A percentile compares a stretch with the other conserved stretches of the same genome.
phyloP scores from a whole-genome alignment of 2,888 invertebrate species.

The Salticus scenicus region DNA sequence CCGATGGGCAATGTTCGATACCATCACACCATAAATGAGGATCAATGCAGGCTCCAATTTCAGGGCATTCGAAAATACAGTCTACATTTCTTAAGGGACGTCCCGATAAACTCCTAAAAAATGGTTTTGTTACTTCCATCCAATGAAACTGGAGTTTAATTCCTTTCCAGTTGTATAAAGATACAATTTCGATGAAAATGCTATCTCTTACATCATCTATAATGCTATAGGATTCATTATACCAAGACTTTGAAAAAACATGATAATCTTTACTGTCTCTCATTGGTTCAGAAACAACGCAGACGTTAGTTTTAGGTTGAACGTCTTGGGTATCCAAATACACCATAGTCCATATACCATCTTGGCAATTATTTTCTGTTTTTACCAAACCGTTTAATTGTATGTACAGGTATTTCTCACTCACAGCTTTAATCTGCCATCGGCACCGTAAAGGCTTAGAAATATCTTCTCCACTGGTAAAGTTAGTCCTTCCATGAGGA shows the following conservation, averaged over 20 bases:
- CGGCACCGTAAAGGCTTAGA: slow-evolving; percentile 70
- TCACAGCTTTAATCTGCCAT: slow-evolving; percentile 72
- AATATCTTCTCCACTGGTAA: slow-evolving; percentile 41
- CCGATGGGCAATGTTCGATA: slow-evolving; percentile 85
- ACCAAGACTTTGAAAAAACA: slow-evolving; percentile 70
- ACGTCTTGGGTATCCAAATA: slow-evolving; percentile 81
- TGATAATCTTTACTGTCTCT: slow-evolving; percentile 42
- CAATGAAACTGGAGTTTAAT: slow-evolving; percentile 60
- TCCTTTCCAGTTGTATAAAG: slow-evolving; percentile 38
- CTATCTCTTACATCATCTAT: slow-evolving; percentile 74
- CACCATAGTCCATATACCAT: slow-evolving; percentile 78
- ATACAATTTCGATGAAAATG: slow-evolving; percentile 72
- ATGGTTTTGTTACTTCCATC: slow-evolving; percentile 71
- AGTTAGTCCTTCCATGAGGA: slow-evolving; percentile 55
- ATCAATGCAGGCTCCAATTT: slow-evolving; percentile 87
- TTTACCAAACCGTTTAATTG: slow-evolving; percentile 70
- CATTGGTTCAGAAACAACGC: slow-evolving; percentile 35
- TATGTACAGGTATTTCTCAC: slow-evolving; percentile 72
- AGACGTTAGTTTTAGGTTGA: slow-evolving; percentile 67
- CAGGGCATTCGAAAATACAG: slow-evolving; percentile 85
- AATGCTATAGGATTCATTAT: slow-evolving; percentile 68
- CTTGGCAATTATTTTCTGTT: slow-evolving; percentile 34
- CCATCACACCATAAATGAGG: slow-evolving; percentile 88
- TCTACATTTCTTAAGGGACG: slow-evolving; percentile 76
- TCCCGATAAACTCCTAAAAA: slow-evolving; percentile 71